Percentiles rank a stretch among this genome's conserved stretches.
Evolutionary conservation across 1,140 invertebrate genomes (phyloP).

Genomic region (Elymnias hypermnestra): DNA sequence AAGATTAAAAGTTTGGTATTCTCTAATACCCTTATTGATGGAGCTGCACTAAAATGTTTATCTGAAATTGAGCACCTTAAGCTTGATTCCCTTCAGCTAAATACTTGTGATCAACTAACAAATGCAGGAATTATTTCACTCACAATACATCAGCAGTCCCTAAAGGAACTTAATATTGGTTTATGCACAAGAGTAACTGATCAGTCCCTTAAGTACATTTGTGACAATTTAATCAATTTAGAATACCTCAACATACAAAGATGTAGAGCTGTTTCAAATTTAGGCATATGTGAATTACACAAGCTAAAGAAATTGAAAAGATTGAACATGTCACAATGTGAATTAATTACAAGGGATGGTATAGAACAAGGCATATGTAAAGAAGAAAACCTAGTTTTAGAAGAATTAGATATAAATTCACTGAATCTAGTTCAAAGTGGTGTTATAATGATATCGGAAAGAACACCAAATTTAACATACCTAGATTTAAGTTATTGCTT

Average conservation of each 20-base stretch:
- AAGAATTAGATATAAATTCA: constrained; percentile 79
- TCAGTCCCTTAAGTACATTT: constrained; percentile 76
- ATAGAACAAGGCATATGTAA: constrained; percentile 77
- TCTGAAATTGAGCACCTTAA: constrained; percentile 73
- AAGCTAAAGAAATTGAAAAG: constrained; percentile 75
- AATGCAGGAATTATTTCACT: constrained; percentile 77
- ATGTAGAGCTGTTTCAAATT: constrained; percentile 79
- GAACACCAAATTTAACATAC: constrained; percentile 75
- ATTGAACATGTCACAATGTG: constrained; percentile 82
- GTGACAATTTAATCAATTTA: constrained; percentile 76
- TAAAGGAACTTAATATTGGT: constrained; percentile 79
- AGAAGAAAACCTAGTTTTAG: constrained; percentile 52
- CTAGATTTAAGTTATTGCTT: constrained; percentile 83
- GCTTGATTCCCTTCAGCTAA: constrained; percentile 77
- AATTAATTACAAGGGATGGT: constrained; percentile 78
- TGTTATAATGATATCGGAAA: constrained; percentile 76
- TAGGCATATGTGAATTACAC: constrained; percentile 74
- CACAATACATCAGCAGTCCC: constrained; percentile 74
- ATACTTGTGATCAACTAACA: constrained; percentile 81
- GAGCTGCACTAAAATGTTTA: constrained; percentile 76
- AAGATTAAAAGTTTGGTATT: constrained; percentile 79
- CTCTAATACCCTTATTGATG: constrained; percentile 81
- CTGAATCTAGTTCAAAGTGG: constrained; percentile 79
- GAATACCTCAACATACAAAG: constrained; percentile 76
- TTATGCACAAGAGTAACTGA: constrained; percentile 80